Evolutionary conservation across 2,113 vertebrate genomes (phyloP).

Genomic region (Cyprinodon tularosa): DNA sequence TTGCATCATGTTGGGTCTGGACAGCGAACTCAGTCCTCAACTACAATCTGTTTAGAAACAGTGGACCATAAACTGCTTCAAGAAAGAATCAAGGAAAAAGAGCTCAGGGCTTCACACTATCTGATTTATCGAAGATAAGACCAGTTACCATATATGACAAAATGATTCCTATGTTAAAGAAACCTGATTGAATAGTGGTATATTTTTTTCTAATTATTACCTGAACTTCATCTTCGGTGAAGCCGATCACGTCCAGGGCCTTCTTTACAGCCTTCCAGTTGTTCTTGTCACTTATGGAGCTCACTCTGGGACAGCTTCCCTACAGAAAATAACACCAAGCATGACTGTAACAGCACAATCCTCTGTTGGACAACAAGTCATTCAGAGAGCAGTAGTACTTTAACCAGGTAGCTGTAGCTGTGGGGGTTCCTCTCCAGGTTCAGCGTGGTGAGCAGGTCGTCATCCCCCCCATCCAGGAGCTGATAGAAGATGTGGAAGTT

Average conservation of each 20-base stretch:
- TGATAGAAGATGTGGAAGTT: conserved; percentile 99
- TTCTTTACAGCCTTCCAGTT: conserved; percentile 92
- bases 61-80: too few species aligned
- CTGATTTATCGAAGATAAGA: too few species aligned
- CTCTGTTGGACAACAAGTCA: neutral
- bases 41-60: too few species aligned
- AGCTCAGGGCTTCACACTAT: too few species aligned
- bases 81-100: too few species aligned
- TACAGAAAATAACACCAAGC: conserved; percentile 47
- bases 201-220: conserved; percentile 36
- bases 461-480: conserved; percentile 91
- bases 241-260: conserved; percentile 88
- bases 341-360: neutral
- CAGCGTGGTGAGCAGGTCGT: conserved; percentile 84
- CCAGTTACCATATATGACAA: too few species aligned
- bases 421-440: conserved; percentile 90
- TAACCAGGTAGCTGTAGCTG: conserved; percentile 91
- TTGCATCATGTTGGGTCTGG: too few species aligned
- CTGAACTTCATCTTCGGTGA: conserved; percentile 90
- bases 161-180: too few species aligned
- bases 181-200: too few species aligned
- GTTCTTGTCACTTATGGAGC: conserved; percentile 94
- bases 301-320: conserved; percentile 96
- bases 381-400: conserved; percentile 74
- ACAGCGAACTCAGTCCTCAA: too few species aligned